A percentile compares a stretch with the other conserved stretches of the same genome.
Conservation (phyloP, 23 tunicate species). For the Halocynthia roretzi region DNA sequence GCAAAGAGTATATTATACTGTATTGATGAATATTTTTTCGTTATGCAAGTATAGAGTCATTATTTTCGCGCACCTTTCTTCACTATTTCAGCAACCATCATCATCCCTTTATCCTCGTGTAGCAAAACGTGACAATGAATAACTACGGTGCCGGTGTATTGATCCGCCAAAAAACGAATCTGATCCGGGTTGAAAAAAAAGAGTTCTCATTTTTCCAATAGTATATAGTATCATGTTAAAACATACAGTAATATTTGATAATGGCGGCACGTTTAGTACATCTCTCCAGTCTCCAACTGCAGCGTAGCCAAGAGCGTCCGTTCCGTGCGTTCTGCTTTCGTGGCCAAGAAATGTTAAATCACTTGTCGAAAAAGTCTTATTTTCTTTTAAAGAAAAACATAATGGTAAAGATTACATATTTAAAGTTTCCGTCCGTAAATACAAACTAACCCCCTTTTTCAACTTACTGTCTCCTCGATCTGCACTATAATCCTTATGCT, state of each 20-base stretch:
- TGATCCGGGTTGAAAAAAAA: background rate
- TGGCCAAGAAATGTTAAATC: constrained; percentile 40
- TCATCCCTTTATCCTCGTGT: background rate
- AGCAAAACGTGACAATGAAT: constrained; percentile 5
- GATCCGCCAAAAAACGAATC: constrained; percentile 1
- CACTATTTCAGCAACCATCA: constrained; percentile 2
- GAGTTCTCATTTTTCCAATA: no score
- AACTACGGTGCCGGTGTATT: background rate
- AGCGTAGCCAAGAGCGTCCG: constrained; percentile 31
- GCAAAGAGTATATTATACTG: no score
- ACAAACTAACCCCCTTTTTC: no score
- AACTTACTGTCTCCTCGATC: no score
- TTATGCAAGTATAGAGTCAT: no score
- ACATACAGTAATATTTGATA: constrained; percentile 58
- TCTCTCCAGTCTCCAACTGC: constrained; percentile 48
- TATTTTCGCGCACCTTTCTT: background rate
- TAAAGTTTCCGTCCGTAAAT: no score
- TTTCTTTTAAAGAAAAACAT: no score
- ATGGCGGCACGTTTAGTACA: constrained; percentile 50
- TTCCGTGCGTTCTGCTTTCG: constrained; percentile 45
- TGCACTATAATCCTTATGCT: no score
- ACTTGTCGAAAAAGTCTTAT: no score
- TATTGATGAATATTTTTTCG: no score
- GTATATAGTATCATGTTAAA: no score
- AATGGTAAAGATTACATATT: no score